Percentiles rank a stretch among this genome's conserved stretches.
phyloP scores from a whole-genome alignment of 2,888 invertebrate genomes.

The Conus canariensis region DNA sequence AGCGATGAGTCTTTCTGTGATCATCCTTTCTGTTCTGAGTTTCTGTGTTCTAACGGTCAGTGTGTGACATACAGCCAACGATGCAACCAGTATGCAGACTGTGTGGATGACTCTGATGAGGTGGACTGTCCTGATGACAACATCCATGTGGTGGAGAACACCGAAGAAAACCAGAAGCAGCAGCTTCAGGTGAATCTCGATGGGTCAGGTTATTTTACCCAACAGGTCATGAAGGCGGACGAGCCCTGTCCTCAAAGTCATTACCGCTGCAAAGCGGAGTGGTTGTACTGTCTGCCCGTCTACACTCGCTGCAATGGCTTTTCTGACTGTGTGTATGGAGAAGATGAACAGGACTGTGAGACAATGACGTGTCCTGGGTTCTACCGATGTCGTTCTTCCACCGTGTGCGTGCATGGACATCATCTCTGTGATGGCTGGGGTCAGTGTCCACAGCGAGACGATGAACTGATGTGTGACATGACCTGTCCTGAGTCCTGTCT shows the following conservation, averaged over 20 bases:
- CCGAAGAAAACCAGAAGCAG: not conserved
- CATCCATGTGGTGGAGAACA: not conserved
- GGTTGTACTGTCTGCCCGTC: constrained; percentile 12
- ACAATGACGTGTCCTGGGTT: not conserved
- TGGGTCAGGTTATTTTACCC: not conserved
- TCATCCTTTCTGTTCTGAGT: not conserved
- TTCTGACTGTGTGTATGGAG: constrained; percentile 23
- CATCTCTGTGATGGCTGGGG: constrained; percentile 14
- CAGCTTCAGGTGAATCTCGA: not conserved
- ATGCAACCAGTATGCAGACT: not conserved
- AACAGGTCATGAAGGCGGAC: not conserved
- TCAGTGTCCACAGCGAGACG: constrained; percentile 13
- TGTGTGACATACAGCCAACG: not conserved
- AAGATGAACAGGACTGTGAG: constrained; percentile 12
- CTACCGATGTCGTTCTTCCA: not conserved
- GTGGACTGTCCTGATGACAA: not conserved
- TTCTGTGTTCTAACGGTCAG: constrained; percentile 1
- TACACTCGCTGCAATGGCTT: constrained; percentile 4
- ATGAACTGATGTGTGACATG: not conserved
- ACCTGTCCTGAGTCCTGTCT: not conserved
- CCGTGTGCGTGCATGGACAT: not conserved
- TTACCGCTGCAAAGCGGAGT: not conserved
- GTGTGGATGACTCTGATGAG: constrained; percentile 21
- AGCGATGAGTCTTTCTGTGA: constrained; percentile 8
- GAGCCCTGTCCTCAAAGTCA: not conserved